phyloP scores from a whole-genome alignment of 92 coral and sea anemone genomes.

The Pocillopora meandrina region DNA sequence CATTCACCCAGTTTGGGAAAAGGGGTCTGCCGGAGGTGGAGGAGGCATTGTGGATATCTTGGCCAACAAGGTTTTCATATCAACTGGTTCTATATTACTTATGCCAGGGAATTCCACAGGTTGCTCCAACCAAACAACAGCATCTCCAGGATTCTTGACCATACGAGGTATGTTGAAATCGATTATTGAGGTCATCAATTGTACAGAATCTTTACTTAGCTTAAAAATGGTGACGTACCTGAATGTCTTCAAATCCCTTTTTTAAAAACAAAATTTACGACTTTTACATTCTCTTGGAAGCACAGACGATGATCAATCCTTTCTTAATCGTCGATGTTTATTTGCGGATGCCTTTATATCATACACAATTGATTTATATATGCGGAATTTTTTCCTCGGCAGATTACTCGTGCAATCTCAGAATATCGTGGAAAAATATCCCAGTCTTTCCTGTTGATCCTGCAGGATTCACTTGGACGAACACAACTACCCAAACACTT shows the following conservation, averaged over 20 bases:
- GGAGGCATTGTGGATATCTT: conserved; percentile 47
- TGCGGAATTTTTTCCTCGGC: too few relatives aligned
- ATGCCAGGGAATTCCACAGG: conserved; percentile 17
- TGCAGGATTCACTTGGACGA: conserved; percentile 13
- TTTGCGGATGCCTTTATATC: too few relatives aligned
- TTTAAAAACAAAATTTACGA: too few relatives aligned
- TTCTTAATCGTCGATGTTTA: too few relatives aligned
- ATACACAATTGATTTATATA: too few relatives aligned
- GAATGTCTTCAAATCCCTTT: too few relatives aligned
- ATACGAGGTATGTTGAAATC: conserved; percentile 16
- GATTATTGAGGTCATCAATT: too few relatives aligned
- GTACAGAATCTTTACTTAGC: too few relatives aligned
- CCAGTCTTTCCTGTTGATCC: conserved; percentile 10
- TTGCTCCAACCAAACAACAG: background rate
- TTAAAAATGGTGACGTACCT: too few relatives aligned
- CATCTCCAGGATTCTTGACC: conserved; percentile 14
- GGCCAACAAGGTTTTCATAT: conserved; percentile 9
- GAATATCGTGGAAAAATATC: conserved; percentile 10
- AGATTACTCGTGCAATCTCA: conserved; percentile 15
- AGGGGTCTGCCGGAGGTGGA: conserved; percentile 20
- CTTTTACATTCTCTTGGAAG: too few relatives aligned
- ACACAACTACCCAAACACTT: background rate
- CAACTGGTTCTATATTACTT: conserved; percentile 10
- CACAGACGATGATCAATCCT: too few relatives aligned
- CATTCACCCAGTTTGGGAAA: background rate